phyloP scores from a whole-genome alignment of 2,888 invertebrate species.

The Stramonita haemastoma region DNA sequence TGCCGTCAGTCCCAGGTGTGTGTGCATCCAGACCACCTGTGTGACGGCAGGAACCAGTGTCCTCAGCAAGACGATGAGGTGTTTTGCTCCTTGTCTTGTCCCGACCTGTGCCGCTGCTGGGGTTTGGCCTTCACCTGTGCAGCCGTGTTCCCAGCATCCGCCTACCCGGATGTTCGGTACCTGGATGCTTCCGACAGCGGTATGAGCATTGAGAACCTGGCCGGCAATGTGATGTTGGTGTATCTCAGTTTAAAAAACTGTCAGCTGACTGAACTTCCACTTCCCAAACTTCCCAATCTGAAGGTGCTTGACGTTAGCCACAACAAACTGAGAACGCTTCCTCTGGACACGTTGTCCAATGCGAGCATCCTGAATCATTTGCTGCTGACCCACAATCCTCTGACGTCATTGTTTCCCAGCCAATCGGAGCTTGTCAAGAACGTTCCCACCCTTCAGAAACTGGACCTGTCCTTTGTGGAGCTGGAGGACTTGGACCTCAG shows the following conservation, averaged over 20 bases:
- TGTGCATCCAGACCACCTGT: conserved; percentile 6
- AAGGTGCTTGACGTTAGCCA: background rate
- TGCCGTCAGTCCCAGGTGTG: background rate
- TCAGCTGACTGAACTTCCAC: background rate
- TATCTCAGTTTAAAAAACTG: background rate
- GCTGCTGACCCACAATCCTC: background rate
- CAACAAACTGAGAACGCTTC: background rate
- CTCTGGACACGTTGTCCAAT: background rate
- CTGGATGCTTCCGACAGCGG: background rate
- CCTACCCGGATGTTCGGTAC: background rate
- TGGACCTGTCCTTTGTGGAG: background rate
- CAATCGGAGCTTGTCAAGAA: no score
- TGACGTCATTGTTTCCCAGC: background rate
- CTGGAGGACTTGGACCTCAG: background rate
- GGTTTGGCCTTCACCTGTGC: background rate
- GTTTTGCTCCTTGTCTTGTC: conserved; percentile 4
- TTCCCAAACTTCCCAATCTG: background rate
- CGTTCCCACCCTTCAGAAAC: background rate
- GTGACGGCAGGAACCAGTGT: background rate
- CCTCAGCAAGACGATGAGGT: conserved; percentile 16
- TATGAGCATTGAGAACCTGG: background rate
- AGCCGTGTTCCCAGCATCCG: background rate
- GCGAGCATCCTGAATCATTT: background rate
- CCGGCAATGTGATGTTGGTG: background rate
- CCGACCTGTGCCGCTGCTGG: background rate